Conservation (phyloP, 64 coral and sea anemone species). For the Stichodactyla helianthus region DNA sequence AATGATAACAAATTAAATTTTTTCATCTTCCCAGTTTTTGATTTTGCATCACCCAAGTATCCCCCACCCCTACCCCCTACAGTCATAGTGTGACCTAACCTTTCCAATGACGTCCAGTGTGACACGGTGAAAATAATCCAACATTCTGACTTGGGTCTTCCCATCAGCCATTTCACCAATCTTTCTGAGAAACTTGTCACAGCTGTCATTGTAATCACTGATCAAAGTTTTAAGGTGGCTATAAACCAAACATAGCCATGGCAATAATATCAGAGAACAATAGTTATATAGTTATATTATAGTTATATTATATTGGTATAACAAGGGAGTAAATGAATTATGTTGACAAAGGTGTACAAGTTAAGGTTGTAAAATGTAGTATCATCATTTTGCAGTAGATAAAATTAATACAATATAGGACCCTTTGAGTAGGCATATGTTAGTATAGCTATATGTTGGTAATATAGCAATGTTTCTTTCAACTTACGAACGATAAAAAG, state of each 20-base stretch:
- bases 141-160: constrained; percentile 60
- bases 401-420: too few species aligned
- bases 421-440: too few species aligned
- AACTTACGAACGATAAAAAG: constrained; percentile 56
- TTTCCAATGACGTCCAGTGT: constrained; percentile 70
- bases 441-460: too few species aligned
- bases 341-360: too few species aligned
- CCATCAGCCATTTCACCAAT: constrained; percentile 78
- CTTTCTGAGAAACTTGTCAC: constrained; percentile 53
- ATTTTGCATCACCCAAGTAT: background rate
- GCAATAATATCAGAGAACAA: background rate
- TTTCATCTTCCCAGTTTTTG: background rate
- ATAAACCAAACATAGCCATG: background rate
- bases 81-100: constrained; percentile 13
- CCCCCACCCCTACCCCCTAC: background rate
- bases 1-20: too few species aligned
- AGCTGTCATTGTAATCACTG: constrained; percentile 58
- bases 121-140: constrained; percentile 60
- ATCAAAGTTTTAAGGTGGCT: constrained; percentile 58
- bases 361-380: too few species aligned
- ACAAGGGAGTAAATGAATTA: too few species aligned
- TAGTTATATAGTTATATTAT: too few species aligned
- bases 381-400: too few species aligned
- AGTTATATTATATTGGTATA: too few species aligned
- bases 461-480: background rate